Base-by-base conservation (phyloP, 2,113 vertebrate species). In the Cranoglanis bouderius region DNA sequence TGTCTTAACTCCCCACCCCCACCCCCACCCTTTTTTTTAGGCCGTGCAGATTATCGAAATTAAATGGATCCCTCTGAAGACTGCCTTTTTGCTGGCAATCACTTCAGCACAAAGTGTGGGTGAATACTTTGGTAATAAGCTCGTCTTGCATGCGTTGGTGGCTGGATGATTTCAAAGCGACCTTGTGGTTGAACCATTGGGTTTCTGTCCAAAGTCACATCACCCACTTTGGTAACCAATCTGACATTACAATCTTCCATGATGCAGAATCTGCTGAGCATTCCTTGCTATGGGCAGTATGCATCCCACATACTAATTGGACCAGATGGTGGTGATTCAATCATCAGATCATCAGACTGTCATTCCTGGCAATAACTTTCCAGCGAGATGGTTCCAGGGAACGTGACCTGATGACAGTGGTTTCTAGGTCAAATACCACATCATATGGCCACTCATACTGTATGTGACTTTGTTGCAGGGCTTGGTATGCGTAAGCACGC, bases 241-340 rank as follows among this genome's bases (percentile, higher is more conserved):
- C 43, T 78, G 24, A 29, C 4, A 78, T 49, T 78, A 49, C 24
- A 46, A 26, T n/a, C 6, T 9, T 81, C n/a, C 49, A 51, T 26
- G 53, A 59, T 82, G 9, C 4, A 59, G 6, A 82, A 59, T 38
- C 53, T 82, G 49, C 7, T 21, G n/a, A 81, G 2, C 29, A 55
- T 35, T 59, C n/a, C 21, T 24, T 26, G 53, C 1, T 26, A 6
- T 40, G 21, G 21, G 32, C 51, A 81, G 78, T 5, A 38, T 59
- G 32, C 53, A 59, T 40, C 81, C 81, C 53, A 82, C 53, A 59
- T 59, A 82, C 1, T 5, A 82, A 59, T 40, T 82, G 35, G 18
- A 55, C 53, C 81, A 82, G 81, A 82, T 82, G 81, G 81, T 82
- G 19, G 55, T 59, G 81, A 82, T 26, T 59, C 4, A 59, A 59